phyloP scores from a whole-genome alignment of 2,113 vertebrate genomes.

The Rutilus rutilus region DNA sequence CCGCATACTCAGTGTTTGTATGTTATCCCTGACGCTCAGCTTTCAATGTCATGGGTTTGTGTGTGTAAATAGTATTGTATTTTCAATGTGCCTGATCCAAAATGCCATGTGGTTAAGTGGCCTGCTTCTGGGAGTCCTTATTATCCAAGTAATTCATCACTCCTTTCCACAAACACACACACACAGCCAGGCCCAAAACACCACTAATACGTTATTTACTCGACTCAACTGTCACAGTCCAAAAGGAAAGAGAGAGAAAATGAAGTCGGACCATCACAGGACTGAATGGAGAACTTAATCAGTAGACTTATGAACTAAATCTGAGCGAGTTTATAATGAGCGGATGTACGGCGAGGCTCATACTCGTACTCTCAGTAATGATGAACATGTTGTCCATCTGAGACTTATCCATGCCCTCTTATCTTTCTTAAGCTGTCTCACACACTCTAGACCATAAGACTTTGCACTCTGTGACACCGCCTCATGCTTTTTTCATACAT shows the following conservation, averaged over 20 bases:
- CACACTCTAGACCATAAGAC: not conserved
- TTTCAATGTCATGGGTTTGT: constrained; percentile 55
- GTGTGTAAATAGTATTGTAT: constrained; percentile 35
- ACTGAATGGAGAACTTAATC: not conserved
- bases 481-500: no score
- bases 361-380: constrained; percentile 10
- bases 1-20: constrained; percentile 63
- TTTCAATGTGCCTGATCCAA: constrained; percentile 44
- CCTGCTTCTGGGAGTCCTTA: constrained; percentile 69
- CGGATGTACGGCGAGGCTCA: not conserved
- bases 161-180: constrained; percentile 48
- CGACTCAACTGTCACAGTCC: constrained; percentile 13
- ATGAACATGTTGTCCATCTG: constrained; percentile 12
- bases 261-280: constrained; percentile 25
- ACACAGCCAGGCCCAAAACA: constrained; percentile 19
- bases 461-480: not conserved
- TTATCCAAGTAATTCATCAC: constrained; percentile 74
- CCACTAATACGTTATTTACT: constrained; percentile 44
- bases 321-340: constrained; percentile 33
- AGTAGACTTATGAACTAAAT: not conserved
- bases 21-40: constrained; percentile 52
- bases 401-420: constrained; percentile 10
- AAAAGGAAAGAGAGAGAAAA: constrained; percentile 55
- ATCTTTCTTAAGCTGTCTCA: not conserved
- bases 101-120: constrained; percentile 67